Evolutionary conservation across 1,140 invertebrate genomes (phyloP).

Genomic region (Semibalanus balanoides): DNA sequence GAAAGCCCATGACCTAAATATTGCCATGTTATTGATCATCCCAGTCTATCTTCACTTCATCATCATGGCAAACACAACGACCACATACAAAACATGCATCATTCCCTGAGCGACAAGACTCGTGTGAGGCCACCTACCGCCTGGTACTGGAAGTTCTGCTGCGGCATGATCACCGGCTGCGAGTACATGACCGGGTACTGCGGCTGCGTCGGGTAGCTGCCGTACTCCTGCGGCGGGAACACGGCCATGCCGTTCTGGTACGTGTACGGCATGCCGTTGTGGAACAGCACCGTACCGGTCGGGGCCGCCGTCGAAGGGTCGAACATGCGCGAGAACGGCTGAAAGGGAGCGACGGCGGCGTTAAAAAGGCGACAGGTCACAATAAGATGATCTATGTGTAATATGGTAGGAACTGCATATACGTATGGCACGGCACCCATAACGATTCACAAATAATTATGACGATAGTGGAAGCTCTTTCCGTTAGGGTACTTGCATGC

Average conservation of each 20-base stretch:
- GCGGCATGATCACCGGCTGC: constrained; percentile 16
- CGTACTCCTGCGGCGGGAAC: constrained; percentile 26
- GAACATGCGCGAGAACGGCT: constrained; percentile 34
- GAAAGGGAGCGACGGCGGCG: constrained; percentile 24
- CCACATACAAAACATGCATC: too few species aligned
- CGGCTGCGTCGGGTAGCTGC: neutral
- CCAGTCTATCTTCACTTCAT: too few species aligned
- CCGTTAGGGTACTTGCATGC: too few species aligned
- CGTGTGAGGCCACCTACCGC: neutral
- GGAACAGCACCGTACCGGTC: constrained; percentile 40
- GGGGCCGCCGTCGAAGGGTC: constrained; percentile 32
- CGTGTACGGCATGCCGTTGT: constrained; percentile 39
- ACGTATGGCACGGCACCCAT: too few species aligned
- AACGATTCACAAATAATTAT: too few species aligned
- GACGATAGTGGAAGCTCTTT: too few species aligned
- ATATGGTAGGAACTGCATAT: too few species aligned
- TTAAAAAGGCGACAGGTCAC: constrained; percentile 9
- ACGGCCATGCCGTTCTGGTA: constrained; percentile 45
- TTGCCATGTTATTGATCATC: too few species aligned
- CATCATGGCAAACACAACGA: too few species aligned
- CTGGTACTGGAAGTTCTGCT: constrained; percentile 15
- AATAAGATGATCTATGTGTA: too few species aligned
- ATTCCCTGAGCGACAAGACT: too few species aligned
- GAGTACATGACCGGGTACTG: constrained; percentile 14
- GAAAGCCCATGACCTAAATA: too few species aligned